Evolutionary conservation across 2,797 vertebrate species (phyloP), one percentile per base, ranked within the genome.

Genomic region (Oreochromis mossambicus): DNA sequence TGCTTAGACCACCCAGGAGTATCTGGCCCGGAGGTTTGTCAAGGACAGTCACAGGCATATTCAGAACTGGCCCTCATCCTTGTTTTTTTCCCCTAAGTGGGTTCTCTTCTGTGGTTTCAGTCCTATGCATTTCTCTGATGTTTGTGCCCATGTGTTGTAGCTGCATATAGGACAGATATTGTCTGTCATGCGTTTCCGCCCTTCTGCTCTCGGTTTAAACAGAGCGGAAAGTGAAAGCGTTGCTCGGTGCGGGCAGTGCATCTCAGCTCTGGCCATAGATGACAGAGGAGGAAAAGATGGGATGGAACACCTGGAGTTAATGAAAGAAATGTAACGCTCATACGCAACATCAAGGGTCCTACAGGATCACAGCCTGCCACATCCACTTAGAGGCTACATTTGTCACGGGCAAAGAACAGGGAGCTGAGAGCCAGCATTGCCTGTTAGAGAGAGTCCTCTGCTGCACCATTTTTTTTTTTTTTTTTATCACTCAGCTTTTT

Each of bases 41-140:
- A 95, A 93, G 91, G 93, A 93, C 92, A 92, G 91, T 90, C 89
- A 91, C 85, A 91, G 89, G 92, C 92, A 82, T 80, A 89, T 88
- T 83, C 89, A 87, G 79, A 86, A 83, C 89, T 89, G 88, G 92
- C 87, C 88, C 86, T 89, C 51, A 79, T 89, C 88, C 84, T 83
- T 84, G 58, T 63, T 38, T 77, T 21, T 78, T 17, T n/a, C 76
- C 76, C 54, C 58, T 81, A 81, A 89, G 87, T 54, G 86, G 83
- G 43, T 80, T 89, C 82, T 86, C 76, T 73, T 87, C 54, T 85
- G 88, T 50, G 78, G 76, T 84, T 89, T 77, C 32, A 36, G 63
- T 43, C 83, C 58, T 61, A 8, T 46, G 76, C 75, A 24, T 82
- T 54, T 84, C 78, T 63, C 56, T 82, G 29, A 73, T 78, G 75